These are phyloP conservation scores for Drosophila neocordata DNA, from an alignment of 1,140 invertebrate species.

Conservation along the genomic window DNA sequence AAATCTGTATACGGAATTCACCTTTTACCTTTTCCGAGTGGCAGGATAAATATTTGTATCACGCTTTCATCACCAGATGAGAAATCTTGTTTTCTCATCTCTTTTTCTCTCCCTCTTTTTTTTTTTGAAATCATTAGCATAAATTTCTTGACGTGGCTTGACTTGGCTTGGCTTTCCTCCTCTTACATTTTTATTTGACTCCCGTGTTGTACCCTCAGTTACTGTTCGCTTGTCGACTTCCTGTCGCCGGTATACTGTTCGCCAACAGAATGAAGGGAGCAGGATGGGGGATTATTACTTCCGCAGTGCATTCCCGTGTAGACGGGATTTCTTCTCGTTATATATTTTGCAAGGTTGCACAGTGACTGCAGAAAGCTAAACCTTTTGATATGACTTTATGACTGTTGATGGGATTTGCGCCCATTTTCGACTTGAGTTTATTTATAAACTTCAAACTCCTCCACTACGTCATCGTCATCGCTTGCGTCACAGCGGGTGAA, in stretches of 20 bases:
- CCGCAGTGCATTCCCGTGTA: conserved; percentile 42
- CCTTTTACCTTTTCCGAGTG: conserved; percentile 30
- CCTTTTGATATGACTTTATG: conserved; percentile 54
- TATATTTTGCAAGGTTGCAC: conserved; percentile 10
- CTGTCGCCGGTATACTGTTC: conserved; percentile 41
- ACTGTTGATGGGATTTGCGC: conserved; percentile 67
- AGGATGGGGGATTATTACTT: conserved; percentile 34
- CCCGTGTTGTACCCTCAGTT: background rate
- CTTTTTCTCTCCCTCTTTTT: conserved; percentile 23
- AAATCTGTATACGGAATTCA: conserved; percentile 5
- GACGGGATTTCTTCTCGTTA: conserved; percentile 33
- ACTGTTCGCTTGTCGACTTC: conserved; percentile 29
- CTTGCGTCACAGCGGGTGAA: conserved; percentile 8
- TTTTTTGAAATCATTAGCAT: conserved; percentile 69
- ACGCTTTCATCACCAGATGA: conserved; percentile 37
- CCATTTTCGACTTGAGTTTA: conserved; percentile 45
- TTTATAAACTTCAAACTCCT: conserved; percentile 54
- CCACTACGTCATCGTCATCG: background rate
- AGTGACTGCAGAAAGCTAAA: conserved; percentile 48
- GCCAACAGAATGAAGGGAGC: background rate
- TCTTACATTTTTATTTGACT: conserved; percentile 6
- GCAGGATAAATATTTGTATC: conserved; percentile 39
- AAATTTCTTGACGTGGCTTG: conserved; percentile 60
- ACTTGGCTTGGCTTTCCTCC: conserved; percentile 21
- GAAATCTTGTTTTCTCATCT: conserved; percentile 39